Evolutionary conservation across 2,888 invertebrate genomes (phyloP), one percentile per base, ranked within the genome.

Genomic region (Julus scanicus): DNA sequence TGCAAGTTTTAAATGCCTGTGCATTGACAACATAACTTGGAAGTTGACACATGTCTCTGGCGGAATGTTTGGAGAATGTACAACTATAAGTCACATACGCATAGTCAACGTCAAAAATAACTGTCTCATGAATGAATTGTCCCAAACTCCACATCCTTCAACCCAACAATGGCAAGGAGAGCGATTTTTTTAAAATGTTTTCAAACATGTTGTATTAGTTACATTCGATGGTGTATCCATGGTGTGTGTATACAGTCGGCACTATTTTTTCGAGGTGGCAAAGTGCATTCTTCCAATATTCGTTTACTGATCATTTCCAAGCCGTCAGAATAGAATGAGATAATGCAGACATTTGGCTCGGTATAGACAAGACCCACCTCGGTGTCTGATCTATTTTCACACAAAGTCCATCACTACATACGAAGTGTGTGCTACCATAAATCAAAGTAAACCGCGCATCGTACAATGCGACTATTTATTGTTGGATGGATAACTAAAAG

Each of bases 281-380:
- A 63, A 63, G 71, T 29, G 29, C 71, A 29, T 71, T 71, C 71
- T 71, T 71, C 71, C 71, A 13, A 71, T 71, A 29, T 71, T 71
- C 71, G 71, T 71, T 71, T 71, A 71, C 71, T 71, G 29, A 71
- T 71, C 71, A 71, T 71, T 71, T 71, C 29, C 6, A 8, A 71
- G n/a, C 9, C 71, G 71, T 71, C 71, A 71, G 44, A 71, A 71
- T 9, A n/a, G 2, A 71, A 29, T 71, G 71, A 71, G 71, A 71
- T 71, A 71, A 71, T 71, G 71, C 71, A 71, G 71, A 71, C 71
- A 11, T 71, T 29, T 71, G 71, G 71, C 71, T 71, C 71, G 3
- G 71, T 71, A 71, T 71, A 71, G 71, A 71, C 71, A 71, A 71
- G 71, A 71, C 71, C 71, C 71, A 71, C 71, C 71, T 71, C 71